These are phyloP conservation scores for Brachypalpus laphriformis DNA, from an alignment of 2,888 invertebrate genomes.

Conservation along the genomic window DNA sequence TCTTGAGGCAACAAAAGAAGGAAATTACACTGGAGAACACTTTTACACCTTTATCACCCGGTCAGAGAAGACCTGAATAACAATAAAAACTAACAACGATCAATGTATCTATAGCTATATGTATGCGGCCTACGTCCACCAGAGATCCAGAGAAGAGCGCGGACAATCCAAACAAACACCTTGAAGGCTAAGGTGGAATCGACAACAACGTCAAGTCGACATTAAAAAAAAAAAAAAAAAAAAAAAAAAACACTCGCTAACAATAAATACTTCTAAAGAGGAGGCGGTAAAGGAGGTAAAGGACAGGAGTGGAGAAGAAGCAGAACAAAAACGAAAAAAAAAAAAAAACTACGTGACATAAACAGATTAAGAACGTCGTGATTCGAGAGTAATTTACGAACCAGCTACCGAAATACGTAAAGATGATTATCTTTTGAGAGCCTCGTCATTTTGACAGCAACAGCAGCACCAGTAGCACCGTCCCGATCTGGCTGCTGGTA, in stretches of 20 bases:
- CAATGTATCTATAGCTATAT: conserved; percentile 24
- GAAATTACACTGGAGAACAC: conserved; percentile 57
- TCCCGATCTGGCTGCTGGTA: conserved; percentile 77
- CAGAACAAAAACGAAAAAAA: conserved; percentile 71
- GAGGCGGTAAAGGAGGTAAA: conserved; percentile 51
- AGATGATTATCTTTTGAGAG: conserved; percentile 74
- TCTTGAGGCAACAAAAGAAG: conserved; percentile 17
- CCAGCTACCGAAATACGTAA: conserved; percentile 83
- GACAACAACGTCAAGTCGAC: conserved; percentile 8
- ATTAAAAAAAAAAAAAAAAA: neutral
- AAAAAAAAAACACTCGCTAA: conserved; percentile 34
- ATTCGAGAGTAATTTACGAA: conserved; percentile 82
- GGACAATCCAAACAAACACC: conserved; percentile 65
- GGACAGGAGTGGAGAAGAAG: conserved; percentile 52
- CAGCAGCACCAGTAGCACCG: conserved; percentile 52
- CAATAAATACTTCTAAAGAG: conserved; percentile 48
- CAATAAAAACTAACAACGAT: conserved; percentile 40
- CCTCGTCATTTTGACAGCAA: conserved; percentile 80
- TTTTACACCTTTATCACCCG: conserved; percentile 73
- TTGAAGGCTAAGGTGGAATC: conserved; percentile 54
- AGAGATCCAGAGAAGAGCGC: conserved; percentile 16
- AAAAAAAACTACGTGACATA: conserved; percentile 78
- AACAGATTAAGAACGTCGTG: conserved; percentile 78
- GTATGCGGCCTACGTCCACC: conserved; percentile 23
- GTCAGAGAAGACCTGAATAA: conserved; percentile 65